Evolutionary conservation across 1,140 invertebrate genomes (phyloP).

Genomic region (Drosophila kurseongensis): DNA sequence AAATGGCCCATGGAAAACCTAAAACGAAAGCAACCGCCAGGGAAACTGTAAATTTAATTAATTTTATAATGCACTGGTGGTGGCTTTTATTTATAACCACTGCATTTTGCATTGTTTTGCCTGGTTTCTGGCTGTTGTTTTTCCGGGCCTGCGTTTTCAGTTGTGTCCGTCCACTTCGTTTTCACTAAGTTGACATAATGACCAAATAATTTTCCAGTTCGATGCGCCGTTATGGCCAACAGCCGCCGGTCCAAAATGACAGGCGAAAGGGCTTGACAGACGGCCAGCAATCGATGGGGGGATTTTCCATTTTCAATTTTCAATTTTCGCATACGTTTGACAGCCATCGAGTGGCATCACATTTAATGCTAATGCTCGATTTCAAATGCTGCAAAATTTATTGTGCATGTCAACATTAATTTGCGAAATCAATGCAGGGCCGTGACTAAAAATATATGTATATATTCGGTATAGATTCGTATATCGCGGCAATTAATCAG

Average conservation of each 20-base stretch:
- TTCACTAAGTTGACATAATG: conserved; percentile 80
- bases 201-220: conserved; percentile 82
- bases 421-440: conserved; percentile 50
- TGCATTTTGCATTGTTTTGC: not conserved
- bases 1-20: not conserved
- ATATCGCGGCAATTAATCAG: conserved; percentile 75
- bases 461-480: not conserved
- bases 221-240: conserved; percentile 47
- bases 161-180: conserved; percentile 20
- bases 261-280: conserved; percentile 10
- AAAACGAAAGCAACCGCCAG: not conserved
- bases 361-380: conserved; percentile 75
- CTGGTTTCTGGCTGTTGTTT: conserved; percentile 1
- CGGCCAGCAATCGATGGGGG: not conserved
- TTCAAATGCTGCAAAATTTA: conserved; percentile 77
- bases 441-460: not conserved
- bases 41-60: conserved; percentile 66
- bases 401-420: conserved; percentile 80
- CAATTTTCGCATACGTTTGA: conserved; percentile 66
- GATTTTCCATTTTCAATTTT: conserved; percentile 66
- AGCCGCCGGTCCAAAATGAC: conserved; percentile 11
- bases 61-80: conserved; percentile 61
- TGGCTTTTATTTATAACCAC: conserved; percentile 20
- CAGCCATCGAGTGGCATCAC: conserved; percentile 59
- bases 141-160: conserved; percentile 28